These are phyloP conservation scores for Brachionus manjavacas DNA, from an alignment of 1,140 invertebrate species.

Conservation along the genomic window DNA sequence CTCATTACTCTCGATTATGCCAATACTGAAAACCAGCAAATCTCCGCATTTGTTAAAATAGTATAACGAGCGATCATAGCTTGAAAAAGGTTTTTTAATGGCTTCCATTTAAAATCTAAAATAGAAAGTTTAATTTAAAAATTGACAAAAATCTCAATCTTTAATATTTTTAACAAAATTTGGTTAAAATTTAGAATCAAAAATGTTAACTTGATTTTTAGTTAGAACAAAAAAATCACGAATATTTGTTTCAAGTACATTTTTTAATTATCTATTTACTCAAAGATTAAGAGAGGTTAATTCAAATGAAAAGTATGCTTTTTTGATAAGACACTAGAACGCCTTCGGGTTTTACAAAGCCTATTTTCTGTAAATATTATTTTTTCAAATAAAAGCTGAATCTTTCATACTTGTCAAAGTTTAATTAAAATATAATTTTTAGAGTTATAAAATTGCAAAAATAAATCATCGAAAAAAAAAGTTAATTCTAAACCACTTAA, in stretches of 20 bases:
- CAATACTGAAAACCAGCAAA: not conserved
- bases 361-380: not conserved
- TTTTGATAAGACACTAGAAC: not conserved
- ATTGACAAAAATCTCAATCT: not conserved
- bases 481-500: no score
- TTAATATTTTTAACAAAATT: no score
- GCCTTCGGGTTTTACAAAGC: no score
- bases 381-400: not conserved
- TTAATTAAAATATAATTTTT: no score
- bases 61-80: not conserved
- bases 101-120: not conserved
- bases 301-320: not conserved
- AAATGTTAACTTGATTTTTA: no score
- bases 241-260: not conserved
- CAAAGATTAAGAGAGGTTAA: not conserved
- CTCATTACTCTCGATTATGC: not conserved
- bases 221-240: no score
- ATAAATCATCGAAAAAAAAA: no score
- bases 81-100: not conserved
- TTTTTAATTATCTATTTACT: not conserved
- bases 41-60: conserved; percentile 31
- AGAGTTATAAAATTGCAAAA: no score
- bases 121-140: not conserved
- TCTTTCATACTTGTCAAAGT: no score
- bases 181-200: no score